These are phyloP conservation scores for Pluvianellus socialis DNA, from an alignment of 2,113 vertebrate genomes.

Conservation along the genomic window DNA sequence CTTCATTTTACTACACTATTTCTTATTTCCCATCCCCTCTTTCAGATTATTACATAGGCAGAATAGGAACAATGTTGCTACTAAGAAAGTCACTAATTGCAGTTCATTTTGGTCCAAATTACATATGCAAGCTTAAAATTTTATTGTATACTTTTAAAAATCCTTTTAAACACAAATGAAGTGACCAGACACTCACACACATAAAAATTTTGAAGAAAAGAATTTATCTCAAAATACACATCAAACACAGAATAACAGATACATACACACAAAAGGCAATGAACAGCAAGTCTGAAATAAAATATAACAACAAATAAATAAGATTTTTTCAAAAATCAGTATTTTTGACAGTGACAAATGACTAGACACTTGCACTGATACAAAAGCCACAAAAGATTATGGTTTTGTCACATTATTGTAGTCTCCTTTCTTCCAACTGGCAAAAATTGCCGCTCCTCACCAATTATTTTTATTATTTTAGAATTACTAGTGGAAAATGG, in stretches of 20 bases:
- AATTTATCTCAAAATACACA: not conserved
- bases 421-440: not conserved
- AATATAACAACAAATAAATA: not conserved
- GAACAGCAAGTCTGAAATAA: not conserved
- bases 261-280: not conserved
- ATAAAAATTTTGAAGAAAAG: not conserved
- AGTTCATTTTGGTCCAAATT: not conserved
- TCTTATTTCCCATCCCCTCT: not conserved
- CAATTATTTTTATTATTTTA: not conserved
- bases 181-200: not conserved
- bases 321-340: not conserved
- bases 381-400: not conserved
- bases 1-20: not conserved
- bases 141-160: not conserved
- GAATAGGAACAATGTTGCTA: not conserved
- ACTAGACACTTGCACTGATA: not conserved
- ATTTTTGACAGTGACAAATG: not conserved
- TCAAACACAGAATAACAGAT: not conserved
- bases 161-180: not conserved
- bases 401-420: not conserved
- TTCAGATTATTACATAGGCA: not conserved
- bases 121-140: not conserved
- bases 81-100: not conserved
- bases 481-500: not conserved
- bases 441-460: not conserved